Evolutionary conservation across 2,888 invertebrate species (phyloP).

Genomic region (Galeopsomyia nigrocyanea): DNA sequence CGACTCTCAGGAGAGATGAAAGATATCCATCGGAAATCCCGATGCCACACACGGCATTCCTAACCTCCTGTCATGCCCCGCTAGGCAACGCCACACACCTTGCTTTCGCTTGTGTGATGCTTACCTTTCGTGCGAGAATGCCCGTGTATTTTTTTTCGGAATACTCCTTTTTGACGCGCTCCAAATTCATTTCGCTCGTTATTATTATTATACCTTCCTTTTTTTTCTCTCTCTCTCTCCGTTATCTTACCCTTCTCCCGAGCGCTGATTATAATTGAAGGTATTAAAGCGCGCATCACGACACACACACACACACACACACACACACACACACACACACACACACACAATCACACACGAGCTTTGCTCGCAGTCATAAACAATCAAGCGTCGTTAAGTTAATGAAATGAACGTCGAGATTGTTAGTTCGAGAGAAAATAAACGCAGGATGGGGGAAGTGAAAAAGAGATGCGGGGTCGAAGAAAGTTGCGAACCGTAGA

Average conservation of each 20-base stretch:
- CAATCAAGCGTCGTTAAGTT: background rate
- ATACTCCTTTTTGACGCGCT: constrained; percentile 7
- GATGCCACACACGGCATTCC: constrained; percentile 18
- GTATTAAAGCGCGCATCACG: constrained; percentile 17
- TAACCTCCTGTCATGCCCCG: constrained; percentile 30
- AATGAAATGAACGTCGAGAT: background rate
- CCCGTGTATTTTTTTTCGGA: constrained; percentile 5
- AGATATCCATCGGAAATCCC: constrained; percentile 22
- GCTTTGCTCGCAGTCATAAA: background rate
- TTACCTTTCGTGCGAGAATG: constrained; percentile 45
- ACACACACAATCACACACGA: too few species aligned
- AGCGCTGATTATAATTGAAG: constrained; percentile 44
- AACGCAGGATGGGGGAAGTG: background rate
- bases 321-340: too few species aligned
- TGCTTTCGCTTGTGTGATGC: too few species aligned
- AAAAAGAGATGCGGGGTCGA: constrained; percentile 15
- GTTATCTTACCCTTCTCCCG: too few species aligned
- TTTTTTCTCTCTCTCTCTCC: background rate
- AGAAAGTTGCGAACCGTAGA: too few species aligned
- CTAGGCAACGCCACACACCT: background rate
- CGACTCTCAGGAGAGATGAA: background rate
- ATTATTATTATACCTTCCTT: too few species aligned
- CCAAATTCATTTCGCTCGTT: constrained; percentile 8
- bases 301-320: too few species aligned
- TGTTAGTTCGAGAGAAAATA: background rate